Base-by-base conservation (phyloP, 2,797 vertebrate species). In the Carapus acus region DNA sequence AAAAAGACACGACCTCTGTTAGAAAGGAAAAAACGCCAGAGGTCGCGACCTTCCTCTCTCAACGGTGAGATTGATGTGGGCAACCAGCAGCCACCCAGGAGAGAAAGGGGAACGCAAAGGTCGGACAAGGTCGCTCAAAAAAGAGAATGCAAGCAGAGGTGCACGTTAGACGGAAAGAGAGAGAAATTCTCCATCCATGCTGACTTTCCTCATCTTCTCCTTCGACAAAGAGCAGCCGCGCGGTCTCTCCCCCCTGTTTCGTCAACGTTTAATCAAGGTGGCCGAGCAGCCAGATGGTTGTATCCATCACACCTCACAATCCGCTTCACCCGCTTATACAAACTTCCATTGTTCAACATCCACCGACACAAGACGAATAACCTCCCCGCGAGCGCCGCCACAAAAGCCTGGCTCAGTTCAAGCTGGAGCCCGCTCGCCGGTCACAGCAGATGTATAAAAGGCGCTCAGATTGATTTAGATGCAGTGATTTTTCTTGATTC, bases 221-320 rank as follows among this genome's bases (percentile, higher is more conserved):
- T 38, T 40, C 12, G 21, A 50, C 18, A 8, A 1, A 8, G 8
- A 21, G 6, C 51, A n/a, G n/a, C 52, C 45, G 42, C 34, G 55
- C 27, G 45, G 46, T 43, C 31, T 27, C 3, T 53, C 43, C 39
- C 47, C 42, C 22, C 57, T 69, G 63, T 31, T 48, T 43, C 22
- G 31, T 42, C 46, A 1, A 34, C 37, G 34, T 74, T 52, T 61
- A 45, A 73, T 83, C 52, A 58, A 81, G 54, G 57, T 73, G 65
- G 34, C 55, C 50, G n/a, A 36, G 51, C 53, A 65, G 67, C 61
- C 84, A 88, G 85, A 85, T 87, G 84, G 83, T 78, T 74, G 42
- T 67, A 83, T 85, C 72, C 63, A 80, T 78, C 79, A 81, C 64
- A 74, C 52, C 16, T 50, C 54, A 49, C 73, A 42, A 46, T 39